A percentile compares a stretch with the other conserved stretches of the same genome.
phyloP scores from a whole-genome alignment of 2,113 vertebrate genomes.

The Parus major region DNA sequence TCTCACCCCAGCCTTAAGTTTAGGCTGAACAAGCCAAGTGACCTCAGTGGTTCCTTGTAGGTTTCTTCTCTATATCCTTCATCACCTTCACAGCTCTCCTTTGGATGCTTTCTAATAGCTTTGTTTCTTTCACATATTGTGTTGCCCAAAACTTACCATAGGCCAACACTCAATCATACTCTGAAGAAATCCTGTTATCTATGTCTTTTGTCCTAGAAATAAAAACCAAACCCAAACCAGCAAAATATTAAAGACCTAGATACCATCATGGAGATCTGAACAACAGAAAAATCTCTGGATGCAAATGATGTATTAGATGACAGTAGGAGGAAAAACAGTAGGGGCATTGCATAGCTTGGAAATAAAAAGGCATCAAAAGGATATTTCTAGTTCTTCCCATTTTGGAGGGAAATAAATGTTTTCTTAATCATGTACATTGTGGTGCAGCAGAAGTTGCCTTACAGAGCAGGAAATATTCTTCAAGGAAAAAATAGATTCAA shows the following conservation, averaged over 20 bases:
- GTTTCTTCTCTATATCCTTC: neutral
- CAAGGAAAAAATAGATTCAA: neutral
- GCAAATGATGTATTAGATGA: neutral
- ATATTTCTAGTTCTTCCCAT: neutral
- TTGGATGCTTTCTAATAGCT: neutral
- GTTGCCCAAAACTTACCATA: neutral
- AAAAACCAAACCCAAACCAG: neutral
- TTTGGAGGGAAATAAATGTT: neutral
- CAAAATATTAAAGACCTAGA: neutral
- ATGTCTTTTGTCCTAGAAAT: neutral
- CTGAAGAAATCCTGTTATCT: neutral
- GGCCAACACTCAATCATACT: neutral
- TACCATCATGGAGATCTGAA: neutral
- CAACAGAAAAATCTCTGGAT: neutral
- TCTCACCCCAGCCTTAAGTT: neutral
- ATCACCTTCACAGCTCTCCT: neutral
- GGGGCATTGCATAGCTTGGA: neutral
- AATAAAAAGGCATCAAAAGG: neutral
- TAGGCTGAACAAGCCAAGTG: neutral
- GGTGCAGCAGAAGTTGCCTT: neutral
- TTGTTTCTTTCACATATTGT: neutral
- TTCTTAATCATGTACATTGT: neutral
- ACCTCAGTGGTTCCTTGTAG: neutral
- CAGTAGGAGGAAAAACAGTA: neutral
- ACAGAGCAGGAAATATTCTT: neutral